These are phyloP conservation scores for Thunnus thynnus DNA, from an alignment of 2,113 vertebrate species.

Conservation along the genomic window DNA sequence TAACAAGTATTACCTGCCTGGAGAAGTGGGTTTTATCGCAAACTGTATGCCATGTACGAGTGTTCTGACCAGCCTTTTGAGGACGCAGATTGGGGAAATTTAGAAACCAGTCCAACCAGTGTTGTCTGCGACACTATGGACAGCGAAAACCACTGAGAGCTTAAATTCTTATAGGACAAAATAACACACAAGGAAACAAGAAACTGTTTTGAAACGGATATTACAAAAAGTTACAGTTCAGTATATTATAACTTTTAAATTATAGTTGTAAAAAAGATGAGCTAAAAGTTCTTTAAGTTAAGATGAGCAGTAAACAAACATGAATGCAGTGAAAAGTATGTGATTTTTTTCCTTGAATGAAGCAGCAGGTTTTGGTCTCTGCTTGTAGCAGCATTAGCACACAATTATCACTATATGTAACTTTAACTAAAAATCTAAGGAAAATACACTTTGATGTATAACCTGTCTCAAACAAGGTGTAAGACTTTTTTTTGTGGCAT, in stretches of 20 bases:
- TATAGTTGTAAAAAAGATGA: too few relatives aligned
- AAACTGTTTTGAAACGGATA: not conserved
- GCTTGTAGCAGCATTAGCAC: not conserved
- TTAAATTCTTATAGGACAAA: not conserved
- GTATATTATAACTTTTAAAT: too few relatives aligned
- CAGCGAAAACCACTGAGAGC: not conserved
- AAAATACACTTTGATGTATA: too few relatives aligned
- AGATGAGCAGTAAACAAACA: too few relatives aligned
- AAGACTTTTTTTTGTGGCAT: too few relatives aligned
- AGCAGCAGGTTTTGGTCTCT: not conserved
- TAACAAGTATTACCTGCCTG: not conserved
- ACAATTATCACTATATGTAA: too few relatives aligned
- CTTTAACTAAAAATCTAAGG: too few relatives aligned
- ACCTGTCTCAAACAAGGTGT: too few relatives aligned
- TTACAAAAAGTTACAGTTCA: too few relatives aligned
- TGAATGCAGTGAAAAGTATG: too few relatives aligned
- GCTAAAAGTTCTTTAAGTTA: too few relatives aligned
- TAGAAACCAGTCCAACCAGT: slow-evolving; percentile 21
- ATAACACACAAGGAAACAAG: not conserved
- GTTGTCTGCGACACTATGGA: not conserved
- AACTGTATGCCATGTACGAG: not conserved
- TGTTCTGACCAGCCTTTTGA: not conserved
- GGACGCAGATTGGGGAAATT: not conserved
- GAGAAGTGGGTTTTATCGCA: not conserved
- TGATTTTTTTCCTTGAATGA: too few relatives aligned